A percentile compares a stretch with the other conserved stretches of the same genome.
Evolutionary conservation across 2,888 invertebrate species (phyloP).

Genomic region (Machimus rusticus): DNA sequence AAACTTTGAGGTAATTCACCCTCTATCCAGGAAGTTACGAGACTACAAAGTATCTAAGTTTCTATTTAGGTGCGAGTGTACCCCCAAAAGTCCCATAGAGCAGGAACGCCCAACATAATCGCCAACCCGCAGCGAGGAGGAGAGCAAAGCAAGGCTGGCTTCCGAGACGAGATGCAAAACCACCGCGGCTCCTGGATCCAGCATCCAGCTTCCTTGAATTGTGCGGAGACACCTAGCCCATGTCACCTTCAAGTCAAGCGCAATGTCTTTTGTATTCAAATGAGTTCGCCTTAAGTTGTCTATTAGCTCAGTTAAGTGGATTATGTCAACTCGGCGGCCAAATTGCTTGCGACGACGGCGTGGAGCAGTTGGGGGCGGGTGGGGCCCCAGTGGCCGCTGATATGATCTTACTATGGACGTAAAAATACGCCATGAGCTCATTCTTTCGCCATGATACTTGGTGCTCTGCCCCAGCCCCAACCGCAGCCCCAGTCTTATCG

Average conservation of each 20-base stretch:
- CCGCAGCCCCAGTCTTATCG: neutral
- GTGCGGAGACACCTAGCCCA: neutral
- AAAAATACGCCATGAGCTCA: neutral
- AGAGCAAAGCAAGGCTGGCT: neutral
- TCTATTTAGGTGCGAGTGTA: neutral
- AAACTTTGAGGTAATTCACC: neutral
- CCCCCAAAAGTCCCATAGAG: neutral
- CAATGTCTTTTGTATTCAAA: constrained; percentile 48
- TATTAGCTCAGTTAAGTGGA: constrained; percentile 45
- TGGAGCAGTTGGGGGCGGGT: neutral
- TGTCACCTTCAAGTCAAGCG: constrained; percentile 21
- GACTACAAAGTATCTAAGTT: neutral
- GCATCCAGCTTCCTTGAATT: neutral
- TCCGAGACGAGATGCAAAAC: neutral
- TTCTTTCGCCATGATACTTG: neutral
- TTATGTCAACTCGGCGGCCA: constrained; percentile 37
- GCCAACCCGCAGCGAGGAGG: neutral
- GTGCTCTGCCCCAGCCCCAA: neutral
- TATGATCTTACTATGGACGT: neutral
- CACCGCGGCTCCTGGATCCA: neutral
- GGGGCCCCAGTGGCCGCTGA: neutral
- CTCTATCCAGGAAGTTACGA: neutral
- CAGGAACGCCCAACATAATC: neutral
- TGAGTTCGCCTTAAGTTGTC: constrained; percentile 46
- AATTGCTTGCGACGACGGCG: neutral